Evolutionary conservation across 2,888 invertebrate genomes (phyloP).

Genomic region (Hetaerina titia): DNA sequence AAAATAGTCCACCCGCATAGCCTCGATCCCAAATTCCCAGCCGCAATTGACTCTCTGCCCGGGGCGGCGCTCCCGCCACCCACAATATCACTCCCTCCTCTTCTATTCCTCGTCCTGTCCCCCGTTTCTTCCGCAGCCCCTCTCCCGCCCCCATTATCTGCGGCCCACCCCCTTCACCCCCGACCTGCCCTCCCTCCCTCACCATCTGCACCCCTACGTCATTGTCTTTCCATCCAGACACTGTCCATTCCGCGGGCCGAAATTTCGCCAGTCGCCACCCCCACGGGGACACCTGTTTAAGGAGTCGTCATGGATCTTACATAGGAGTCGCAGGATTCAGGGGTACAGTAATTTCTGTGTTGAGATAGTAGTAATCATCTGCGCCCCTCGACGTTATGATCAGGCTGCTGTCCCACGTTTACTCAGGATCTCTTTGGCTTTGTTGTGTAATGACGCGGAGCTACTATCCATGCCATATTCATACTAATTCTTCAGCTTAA

Average conservation of each 20-base stretch:
- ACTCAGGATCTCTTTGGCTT: neutral
- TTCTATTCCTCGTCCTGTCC: neutral
- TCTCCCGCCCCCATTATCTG: neutral
- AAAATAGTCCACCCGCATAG: conserved; percentile 62
- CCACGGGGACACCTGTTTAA: conserved; percentile 11
- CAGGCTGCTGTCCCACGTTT: neutral
- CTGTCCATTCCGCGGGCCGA: neutral
- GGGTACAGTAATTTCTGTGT: neutral
- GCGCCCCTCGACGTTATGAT: neutral
- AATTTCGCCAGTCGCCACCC: neutral
- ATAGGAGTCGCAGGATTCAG: neutral
- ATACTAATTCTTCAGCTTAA: no score
- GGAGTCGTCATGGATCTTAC: neutral
- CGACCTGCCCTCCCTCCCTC: neutral
- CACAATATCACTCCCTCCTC: neutral
- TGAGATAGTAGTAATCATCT: neutral
- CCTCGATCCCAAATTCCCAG: conserved; percentile 55
- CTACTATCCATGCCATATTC: neutral
- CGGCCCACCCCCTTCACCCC: neutral
- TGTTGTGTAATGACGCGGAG: no score
- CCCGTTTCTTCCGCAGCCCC: neutral
- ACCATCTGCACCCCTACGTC: neutral
- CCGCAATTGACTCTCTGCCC: conserved; percentile 59
- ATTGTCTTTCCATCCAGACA: neutral
- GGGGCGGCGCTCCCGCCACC: neutral